Base-by-base conservation (phyloP, 2,797 vertebrate species). In the Myripristis murdjan region DNA sequence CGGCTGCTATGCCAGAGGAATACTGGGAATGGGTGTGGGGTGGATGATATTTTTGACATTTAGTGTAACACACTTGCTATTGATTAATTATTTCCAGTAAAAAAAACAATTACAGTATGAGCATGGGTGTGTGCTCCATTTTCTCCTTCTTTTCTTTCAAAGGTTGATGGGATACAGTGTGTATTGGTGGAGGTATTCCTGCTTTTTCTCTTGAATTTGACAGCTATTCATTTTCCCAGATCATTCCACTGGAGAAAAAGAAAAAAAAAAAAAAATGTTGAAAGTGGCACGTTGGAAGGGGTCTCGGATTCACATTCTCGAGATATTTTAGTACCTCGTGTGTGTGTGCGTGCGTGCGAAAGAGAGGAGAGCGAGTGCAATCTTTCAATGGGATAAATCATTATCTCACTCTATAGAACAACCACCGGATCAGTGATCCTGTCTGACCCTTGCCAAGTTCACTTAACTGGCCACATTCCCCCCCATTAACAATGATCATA, bases 401-500 rank as follows among this genome's bases (percentile, higher is more conserved):
- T 70, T 70, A 77, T 84, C 63, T 82, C 44, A 23, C 51, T 41
- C 41, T 49, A 39, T 31, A 73, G 54, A 37, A 71, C 62, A 70
- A 81, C 68, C 53, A 63, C 61, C 66, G 55, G 64, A 74, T 64
- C 15, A 53, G 43, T 20, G 12, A 65, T 55, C 54, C 73, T 64
- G 15, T 64, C 67, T 78, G 70, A 80, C 73, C 52, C 62, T 79
- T 5, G 18, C 54, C 62, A 63, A 51, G 59, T 80, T 85, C 70
- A 62, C 73, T 79, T 46, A 86, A 85, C 81, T 73, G 58, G 73
- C 64, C 58, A 37, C 26, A 23, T 24, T 41, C 70, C 71, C 51
- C 51, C 43, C 47, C 47, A 79, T 89, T 78, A 85, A 77, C 64
- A 75, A 69, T 73, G 82, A 90, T 91, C 78, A 80, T 70, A 78